A percentile compares a stretch with the other conserved stretches of the same genome.
These are phyloP conservation scores for Drosophila anomalata DNA, from an alignment of 2,888 invertebrate genomes.

Conservation along the genomic window DNA sequence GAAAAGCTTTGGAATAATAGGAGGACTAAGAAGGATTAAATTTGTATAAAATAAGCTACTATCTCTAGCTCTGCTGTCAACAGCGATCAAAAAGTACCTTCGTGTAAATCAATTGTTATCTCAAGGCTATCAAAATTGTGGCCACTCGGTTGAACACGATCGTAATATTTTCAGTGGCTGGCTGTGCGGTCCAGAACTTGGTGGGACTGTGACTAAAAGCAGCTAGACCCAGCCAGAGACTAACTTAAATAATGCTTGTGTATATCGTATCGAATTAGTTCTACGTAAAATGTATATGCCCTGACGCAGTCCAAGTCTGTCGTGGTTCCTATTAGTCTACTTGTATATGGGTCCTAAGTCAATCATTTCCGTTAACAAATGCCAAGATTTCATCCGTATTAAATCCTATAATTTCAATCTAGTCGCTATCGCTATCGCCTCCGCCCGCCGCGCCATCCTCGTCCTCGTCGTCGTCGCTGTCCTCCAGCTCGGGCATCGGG, in stretches of 20 bases:
- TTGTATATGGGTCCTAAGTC: conserved; percentile 45
- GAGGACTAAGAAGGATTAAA: neutral
- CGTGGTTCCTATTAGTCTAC: conserved; percentile 54
- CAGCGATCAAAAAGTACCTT: conserved; percentile 13
- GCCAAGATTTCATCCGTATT: conserved; percentile 36
- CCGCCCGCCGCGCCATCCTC: conserved; percentile 82
- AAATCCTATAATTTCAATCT: conserved; percentile 29
- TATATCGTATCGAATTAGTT: conserved; percentile 39
- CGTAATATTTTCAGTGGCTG: conserved; percentile 13
- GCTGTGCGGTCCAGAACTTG: conserved; percentile 13
- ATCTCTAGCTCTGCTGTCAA: conserved; percentile 26
- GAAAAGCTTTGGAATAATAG: conserved; percentile 10
- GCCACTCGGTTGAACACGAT: conserved; percentile 24
- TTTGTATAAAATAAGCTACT: conserved; percentile 25
- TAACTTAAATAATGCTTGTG: conserved; percentile 23
- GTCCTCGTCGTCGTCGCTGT: conserved; percentile 88
- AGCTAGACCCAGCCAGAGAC: conserved; percentile 23
- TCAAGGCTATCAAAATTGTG: conserved; percentile 12
- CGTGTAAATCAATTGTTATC: conserved; percentile 5
- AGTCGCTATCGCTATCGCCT: conserved; percentile 79
- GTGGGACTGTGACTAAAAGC: conserved; percentile 21
- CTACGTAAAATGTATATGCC: conserved; percentile 65
- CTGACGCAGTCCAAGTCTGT: conserved; percentile 76
- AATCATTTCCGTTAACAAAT: conserved; percentile 49
- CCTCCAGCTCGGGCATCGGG: conserved; percentile 97